Percentiles rank a stretch among this genome's conserved stretches.
phyloP scores from a whole-genome alignment of 2,888 invertebrate genomes.

The Calephelis perditalis region DNA sequence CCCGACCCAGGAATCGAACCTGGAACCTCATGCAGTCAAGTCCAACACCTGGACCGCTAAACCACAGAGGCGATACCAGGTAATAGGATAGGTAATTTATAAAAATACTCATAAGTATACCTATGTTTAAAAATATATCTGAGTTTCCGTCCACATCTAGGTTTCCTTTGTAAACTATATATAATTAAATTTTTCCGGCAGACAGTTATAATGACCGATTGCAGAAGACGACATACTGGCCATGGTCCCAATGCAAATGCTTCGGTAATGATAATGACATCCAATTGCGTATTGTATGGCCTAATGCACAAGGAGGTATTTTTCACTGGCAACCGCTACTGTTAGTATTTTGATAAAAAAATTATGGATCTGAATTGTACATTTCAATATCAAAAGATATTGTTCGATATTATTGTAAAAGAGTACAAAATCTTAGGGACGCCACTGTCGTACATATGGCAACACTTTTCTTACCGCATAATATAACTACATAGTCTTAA shows the following conservation, averaged over 20 bases:
- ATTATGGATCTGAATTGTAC: no score
- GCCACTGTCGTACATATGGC: no score
- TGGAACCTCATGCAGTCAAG: neutral
- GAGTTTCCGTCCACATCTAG: neutral
- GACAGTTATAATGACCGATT: conserved; percentile 7
- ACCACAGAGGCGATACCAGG: neutral
- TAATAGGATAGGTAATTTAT: no score
- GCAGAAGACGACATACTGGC: conserved; percentile 8
- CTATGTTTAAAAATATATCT: no score
- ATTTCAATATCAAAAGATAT: no score
- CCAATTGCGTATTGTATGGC: conserved; percentile 8
- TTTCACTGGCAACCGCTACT: neutral
- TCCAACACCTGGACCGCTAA: neutral
- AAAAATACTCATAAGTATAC: no score
- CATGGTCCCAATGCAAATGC: conserved; percentile 22
- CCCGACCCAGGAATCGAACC: neutral
- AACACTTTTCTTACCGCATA: no score
- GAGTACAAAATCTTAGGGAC: no score
- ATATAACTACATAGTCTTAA: no score
- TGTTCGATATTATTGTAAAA: no score
- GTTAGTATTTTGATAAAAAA: no score
- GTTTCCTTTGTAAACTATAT: conserved; percentile 2
- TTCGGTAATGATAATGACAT: conserved; percentile 28
- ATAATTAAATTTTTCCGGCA: conserved; percentile 6
- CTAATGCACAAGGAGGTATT: conserved; percentile 8